Percentiles rank a stretch among this genome's conserved stretches.
These are phyloP conservation scores for Columba livia DNA, from an alignment of 2,113 vertebrate genomes.

Conservation along the genomic window DNA sequence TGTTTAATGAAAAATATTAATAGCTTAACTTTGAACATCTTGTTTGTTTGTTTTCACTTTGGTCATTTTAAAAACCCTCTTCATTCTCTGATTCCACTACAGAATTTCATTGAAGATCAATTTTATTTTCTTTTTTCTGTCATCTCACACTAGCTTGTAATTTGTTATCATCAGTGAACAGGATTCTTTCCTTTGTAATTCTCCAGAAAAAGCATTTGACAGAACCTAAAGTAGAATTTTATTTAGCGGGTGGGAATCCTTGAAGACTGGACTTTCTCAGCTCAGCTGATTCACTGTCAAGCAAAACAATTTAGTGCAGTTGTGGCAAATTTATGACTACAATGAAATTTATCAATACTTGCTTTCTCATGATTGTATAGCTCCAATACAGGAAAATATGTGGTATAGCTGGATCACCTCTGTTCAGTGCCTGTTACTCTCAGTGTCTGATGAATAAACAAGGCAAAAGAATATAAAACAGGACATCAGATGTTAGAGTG, in stretches of 20 bases:
- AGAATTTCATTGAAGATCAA: background rate
- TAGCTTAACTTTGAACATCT: background rate
- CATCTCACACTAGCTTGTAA: background rate
- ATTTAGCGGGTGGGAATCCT: background rate
- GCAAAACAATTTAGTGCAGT: background rate
- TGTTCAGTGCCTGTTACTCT: background rate
- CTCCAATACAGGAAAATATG: background rate
- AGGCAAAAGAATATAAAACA: background rate
- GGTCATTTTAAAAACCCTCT: background rate
- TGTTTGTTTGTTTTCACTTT: background rate
- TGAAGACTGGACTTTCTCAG: background rate
- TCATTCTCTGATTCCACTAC: background rate
- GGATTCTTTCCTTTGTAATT: background rate
- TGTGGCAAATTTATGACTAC: background rate
- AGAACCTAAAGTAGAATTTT: background rate
- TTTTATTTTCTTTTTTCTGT: background rate
- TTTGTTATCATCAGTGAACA: background rate
- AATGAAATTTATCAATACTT: background rate
- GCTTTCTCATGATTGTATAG: background rate
- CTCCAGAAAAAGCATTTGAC: background rate
- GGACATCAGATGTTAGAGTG: background rate
- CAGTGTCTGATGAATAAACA: background rate
- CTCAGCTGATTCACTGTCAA: background rate
- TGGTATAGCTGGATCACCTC: background rate
- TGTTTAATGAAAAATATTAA: background rate